Evolutionary conservation across 64 coral and sea anemone genomes (phyloP).

Genomic region (Actinia tenebrosa): DNA sequence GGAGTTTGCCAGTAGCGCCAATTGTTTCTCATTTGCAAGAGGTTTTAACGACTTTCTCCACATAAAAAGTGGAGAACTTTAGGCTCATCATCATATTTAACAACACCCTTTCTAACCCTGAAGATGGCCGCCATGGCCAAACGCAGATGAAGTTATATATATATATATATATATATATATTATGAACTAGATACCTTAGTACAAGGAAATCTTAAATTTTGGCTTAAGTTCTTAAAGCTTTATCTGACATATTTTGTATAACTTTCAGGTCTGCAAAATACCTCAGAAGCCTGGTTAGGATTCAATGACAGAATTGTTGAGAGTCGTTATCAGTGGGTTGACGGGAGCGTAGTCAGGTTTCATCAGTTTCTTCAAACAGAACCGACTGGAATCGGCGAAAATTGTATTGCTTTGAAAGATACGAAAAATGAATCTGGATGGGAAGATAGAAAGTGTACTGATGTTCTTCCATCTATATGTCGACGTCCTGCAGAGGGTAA

Average conservation of each 20-base stretch:
- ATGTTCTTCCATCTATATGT: conserved; percentile 31
- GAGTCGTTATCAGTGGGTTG: conserved; percentile 41
- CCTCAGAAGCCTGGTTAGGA: conserved; percentile 52
- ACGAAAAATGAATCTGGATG: conserved; percentile 21
- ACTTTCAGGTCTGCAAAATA: background rate
- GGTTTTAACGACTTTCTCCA: too few species aligned
- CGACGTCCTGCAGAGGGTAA: conserved; percentile 32
- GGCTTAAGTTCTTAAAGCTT: too few species aligned
- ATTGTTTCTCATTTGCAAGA: too few species aligned
- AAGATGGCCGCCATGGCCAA: too few species aligned
- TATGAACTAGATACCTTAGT: too few species aligned
- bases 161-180: too few species aligned
- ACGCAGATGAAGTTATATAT: too few species aligned
- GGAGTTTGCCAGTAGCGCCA: too few species aligned
- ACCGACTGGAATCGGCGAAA: conserved; percentile 35
- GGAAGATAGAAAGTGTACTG: conserved; percentile 37
- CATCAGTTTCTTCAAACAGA: conserved; percentile 38
- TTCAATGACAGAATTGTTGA: conserved; percentile 34
- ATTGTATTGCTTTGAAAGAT: conserved; percentile 37
- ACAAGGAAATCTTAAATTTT: too few species aligned
- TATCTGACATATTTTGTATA: background rate
- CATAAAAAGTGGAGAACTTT: too few species aligned
- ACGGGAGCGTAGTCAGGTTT: conserved; percentile 27
- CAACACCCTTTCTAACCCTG: too few species aligned
- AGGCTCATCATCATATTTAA: too few species aligned